A percentile compares a stretch with the other conserved stretches of the same genome.
phyloP scores from a whole-genome alignment of 2,888 invertebrate genomes.

The Stictocephala bisonia region DNA sequence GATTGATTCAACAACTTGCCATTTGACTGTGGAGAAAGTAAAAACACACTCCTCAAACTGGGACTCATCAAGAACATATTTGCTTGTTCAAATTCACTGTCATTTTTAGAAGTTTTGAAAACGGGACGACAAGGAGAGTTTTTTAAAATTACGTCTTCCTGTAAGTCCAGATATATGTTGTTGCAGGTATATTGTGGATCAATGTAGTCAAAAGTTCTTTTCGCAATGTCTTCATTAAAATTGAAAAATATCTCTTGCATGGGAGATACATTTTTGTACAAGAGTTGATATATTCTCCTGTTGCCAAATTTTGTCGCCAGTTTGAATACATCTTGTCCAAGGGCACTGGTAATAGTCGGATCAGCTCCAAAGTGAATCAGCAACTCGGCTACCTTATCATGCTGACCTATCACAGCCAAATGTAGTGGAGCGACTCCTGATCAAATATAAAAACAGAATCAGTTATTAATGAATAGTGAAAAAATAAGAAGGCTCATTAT shows the following conservation, averaged over 20 bases:
- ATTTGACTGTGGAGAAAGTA: not conserved
- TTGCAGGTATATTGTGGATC: conserved; percentile 14
- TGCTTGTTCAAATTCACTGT: not conserved
- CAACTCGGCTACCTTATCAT: not conserved
- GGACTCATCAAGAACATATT: not conserved
- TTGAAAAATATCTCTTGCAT: not conserved
- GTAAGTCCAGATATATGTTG: not conserved
- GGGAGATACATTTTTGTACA: not conserved
- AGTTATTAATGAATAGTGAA: no score
- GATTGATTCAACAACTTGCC: not conserved
- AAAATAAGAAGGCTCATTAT: no score
- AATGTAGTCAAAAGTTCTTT: not conserved
- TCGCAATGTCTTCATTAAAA: not conserved
- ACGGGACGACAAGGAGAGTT: conserved; percentile 13
- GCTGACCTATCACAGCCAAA: conserved; percentile 2
- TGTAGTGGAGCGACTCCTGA: conserved; percentile 10
- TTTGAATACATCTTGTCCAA: not conserved
- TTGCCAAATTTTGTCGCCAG: not conserved
- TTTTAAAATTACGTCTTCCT: not conserved
- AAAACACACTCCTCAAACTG: conserved; percentile 3
- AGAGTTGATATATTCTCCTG: not conserved
- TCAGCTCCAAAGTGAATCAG: not conserved
- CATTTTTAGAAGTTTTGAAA: not conserved
- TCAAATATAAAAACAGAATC: no score
- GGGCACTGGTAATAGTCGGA: not conserved